Evolutionary conservation across 2,888 invertebrate species (phyloP).

Genomic region (Marasmarcha lunaedactyla): DNA sequence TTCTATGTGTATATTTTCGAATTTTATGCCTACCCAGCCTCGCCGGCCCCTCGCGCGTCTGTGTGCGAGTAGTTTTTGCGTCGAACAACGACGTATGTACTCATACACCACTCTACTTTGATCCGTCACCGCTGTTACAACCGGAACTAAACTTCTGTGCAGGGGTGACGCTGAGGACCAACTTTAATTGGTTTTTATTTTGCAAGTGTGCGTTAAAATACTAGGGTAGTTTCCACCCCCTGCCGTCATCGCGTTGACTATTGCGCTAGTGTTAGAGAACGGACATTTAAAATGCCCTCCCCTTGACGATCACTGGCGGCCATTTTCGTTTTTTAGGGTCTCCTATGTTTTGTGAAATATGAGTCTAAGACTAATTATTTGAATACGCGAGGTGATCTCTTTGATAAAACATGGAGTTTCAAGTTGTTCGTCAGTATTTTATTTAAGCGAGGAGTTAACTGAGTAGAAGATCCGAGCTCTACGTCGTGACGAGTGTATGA

Average conservation of each 20-base stretch:
- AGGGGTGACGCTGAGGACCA: constrained; percentile 23
- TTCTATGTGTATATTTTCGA: constrained; percentile 55
- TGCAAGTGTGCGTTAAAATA: constrained; percentile 42
- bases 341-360: no score
- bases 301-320: constrained; percentile 58
- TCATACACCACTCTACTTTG: constrained; percentile 26
- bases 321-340: constrained; percentile 39
- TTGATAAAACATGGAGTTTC: no score
- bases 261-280: constrained; percentile 62
- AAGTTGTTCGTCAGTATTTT: no score
- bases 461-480: no score
- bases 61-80: constrained; percentile 48
- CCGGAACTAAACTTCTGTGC: constrained; percentile 2
- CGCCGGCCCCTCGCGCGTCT: constrained; percentile 18
- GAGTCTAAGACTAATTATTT: no score
- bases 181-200: constrained; percentile 18
- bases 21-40: constrained; percentile 61
- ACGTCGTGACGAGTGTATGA: no score
- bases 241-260: constrained; percentile 59
- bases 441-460: no score
- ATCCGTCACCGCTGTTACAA: constrained; percentile 22
- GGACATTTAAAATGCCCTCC: constrained; percentile 66
- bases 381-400: no score
- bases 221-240: constrained; percentile 43
- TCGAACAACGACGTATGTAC: constrained; percentile 21